These are phyloP conservation scores for Eupelmus urozonus DNA, from an alignment of 2,888 invertebrate genomes.

Conservation along the genomic window DNA sequence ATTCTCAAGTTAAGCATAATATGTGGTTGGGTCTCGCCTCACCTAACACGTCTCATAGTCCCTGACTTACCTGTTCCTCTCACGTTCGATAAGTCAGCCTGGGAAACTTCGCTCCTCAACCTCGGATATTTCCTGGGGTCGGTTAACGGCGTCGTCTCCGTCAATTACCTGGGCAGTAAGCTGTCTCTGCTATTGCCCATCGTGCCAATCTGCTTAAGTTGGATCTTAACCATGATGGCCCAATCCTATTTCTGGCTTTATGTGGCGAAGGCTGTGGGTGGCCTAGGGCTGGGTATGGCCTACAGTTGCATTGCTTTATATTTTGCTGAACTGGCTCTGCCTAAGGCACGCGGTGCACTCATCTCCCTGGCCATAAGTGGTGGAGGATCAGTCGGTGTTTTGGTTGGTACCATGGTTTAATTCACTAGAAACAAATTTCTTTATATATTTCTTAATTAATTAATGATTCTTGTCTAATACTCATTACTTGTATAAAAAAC, in stretches of 20 bases:
- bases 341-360: slow-evolving; percentile 69
- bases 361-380: slow-evolving; percentile 68
- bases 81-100: slow-evolving; percentile 64
- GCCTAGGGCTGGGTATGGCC: slow-evolving; percentile 66
- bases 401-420: slow-evolving; percentile 37
- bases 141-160: slow-evolving; percentile 60
- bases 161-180: slow-evolving; percentile 64
- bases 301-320: slow-evolving; percentile 68
- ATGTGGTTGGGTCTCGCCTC: slow-evolving; percentile 71
- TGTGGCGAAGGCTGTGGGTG: slow-evolving; percentile 60
- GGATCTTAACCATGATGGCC: slow-evolving; percentile 62
- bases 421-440: too few relatives aligned
- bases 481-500: too few relatives aligned
- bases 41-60: slow-evolving; percentile 64
- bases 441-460: background rate
- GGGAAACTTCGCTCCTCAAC: slow-evolving; percentile 67
- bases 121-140: slow-evolving; percentile 67
- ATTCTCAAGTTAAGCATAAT: slow-evolving; percentile 64
- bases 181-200: slow-evolving; percentile 60
- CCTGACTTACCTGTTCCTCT: slow-evolving; percentile 58
- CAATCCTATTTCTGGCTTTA: slow-evolving; percentile 63
- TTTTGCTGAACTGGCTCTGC: slow-evolving; percentile 67
- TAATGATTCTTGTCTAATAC: background rate
- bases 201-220: slow-evolving; percentile 62
- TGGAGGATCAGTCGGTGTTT: slow-evolving; percentile 18